phyloP scores from a whole-genome alignment of 2,113 vertebrate genomes.

The Barnardius zonarius region DNA sequence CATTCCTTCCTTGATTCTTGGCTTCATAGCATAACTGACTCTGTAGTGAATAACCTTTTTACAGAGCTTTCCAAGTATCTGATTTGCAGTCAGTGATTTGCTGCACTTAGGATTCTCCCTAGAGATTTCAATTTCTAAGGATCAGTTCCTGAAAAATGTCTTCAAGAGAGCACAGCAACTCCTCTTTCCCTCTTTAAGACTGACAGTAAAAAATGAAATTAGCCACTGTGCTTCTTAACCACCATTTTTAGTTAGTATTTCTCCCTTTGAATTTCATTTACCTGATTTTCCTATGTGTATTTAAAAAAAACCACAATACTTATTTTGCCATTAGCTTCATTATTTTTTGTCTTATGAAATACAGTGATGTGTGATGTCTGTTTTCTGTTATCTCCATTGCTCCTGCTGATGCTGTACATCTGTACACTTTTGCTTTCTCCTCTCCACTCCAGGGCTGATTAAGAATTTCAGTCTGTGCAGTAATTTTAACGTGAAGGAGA shows the following conservation, averaged over 20 bases:
- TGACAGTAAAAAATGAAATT: background rate
- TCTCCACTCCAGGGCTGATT: background rate
- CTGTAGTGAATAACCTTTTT: background rate
- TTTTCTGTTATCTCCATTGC: background rate
- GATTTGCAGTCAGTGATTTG: background rate
- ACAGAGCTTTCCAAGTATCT: background rate
- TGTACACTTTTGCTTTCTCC: background rate
- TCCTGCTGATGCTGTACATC: background rate
- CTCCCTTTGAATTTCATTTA: background rate
- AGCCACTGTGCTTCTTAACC: background rate
- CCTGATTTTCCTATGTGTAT: background rate
- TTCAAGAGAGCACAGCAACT: background rate
- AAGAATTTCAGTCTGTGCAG: background rate
- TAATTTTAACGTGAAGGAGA: background rate
- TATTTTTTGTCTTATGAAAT: background rate
- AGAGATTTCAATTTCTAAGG: conserved; percentile 5
- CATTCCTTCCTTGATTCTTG: background rate
- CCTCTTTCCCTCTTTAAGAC: background rate
- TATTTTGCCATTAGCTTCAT: background rate
- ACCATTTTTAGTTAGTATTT: background rate
- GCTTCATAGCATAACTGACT: background rate
- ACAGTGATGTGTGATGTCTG: background rate
- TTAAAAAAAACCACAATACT: background rate
- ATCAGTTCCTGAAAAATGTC: background rate
- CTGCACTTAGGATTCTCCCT: background rate